Percentiles rank a stretch among this genome's conserved stretches.
Conservation (phyloP, 2,113 vertebrate genomes). For the Percopsis transmontana region DNA sequence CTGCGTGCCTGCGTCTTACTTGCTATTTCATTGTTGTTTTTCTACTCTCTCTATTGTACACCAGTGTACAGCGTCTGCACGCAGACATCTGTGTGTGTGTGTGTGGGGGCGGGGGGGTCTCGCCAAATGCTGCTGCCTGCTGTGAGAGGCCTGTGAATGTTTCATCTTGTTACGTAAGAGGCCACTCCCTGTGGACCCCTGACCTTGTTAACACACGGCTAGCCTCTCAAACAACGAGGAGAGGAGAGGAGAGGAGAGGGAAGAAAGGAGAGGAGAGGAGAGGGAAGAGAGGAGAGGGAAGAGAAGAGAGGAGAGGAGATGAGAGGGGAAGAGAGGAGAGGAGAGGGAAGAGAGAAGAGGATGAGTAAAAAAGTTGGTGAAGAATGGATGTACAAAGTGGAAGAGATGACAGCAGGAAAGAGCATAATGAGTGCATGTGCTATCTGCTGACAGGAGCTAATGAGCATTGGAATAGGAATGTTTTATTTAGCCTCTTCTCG, state of each 20-base stretch:
- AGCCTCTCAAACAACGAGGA: not conserved
- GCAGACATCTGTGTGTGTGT: not conserved
- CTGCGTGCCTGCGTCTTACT: not conserved
- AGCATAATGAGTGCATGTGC: not conserved
- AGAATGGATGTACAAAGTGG: not conserved
- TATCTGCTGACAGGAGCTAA: too few relatives aligned
- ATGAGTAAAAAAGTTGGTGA: not conserved
- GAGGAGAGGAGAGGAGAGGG: not conserved
- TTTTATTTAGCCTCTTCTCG: too few relatives aligned
- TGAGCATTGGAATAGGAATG: too few relatives aligned
- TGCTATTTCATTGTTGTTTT: not conserved
- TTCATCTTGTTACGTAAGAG: slow-evolving; percentile 8
- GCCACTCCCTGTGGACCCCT: slow-evolving; percentile 17
- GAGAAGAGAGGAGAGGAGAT: not conserved
- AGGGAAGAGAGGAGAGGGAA: not conserved
- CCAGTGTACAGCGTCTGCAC: not conserved
- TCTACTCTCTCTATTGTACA: not conserved
- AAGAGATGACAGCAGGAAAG: not conserved
- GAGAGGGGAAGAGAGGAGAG: not conserved
- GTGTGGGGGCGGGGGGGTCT: not conserved
- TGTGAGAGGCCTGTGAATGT: not conserved
- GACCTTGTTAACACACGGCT: slow-evolving; percentile 15
- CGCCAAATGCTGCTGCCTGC: not conserved
- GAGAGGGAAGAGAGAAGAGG: not conserved
- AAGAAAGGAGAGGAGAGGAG: not conserved